Evolutionary conservation across 53 echinoderm and acorn worm species (phyloP), one percentile per base, ranked within the genome.

Genomic region (Zoroaster sp.): DNA sequence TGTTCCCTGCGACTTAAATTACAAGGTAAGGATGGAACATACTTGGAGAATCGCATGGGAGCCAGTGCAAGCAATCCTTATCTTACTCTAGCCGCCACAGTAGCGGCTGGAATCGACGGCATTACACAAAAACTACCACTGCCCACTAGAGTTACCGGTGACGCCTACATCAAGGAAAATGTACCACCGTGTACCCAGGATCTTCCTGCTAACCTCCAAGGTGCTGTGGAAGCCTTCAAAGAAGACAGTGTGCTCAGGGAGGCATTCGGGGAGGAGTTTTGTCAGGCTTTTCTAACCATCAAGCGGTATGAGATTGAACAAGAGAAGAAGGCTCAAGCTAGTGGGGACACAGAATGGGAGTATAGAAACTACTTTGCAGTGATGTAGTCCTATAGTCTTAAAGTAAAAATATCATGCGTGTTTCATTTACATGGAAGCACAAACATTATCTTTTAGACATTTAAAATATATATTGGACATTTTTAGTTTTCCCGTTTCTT

Each of bases 11-110:
- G 90, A 11, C 78, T 93, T 32, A 90, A 90, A 78, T 41, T 78
- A n/a, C 40, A 90, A 34, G 95, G 93, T 3, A 93, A 90, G 20
- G 75, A 34, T 17, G 94, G 95, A 25, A 95, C 93, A 2, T 93
- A 93, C 69, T 40, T 95, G 41, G 95, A 95, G 72, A 90, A 95
- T 66, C 78, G 95, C 17, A 90, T 95, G 80, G 95, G 93, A 43
- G 95, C 92, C 8, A 87, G 87, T 14, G 95, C 53, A 11, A 87
- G 92, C 73, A 95, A 95, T 88, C 95, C 95, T 8, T 95, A 95
- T 40, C 86, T 95, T 20, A 73, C 51, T 11, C 67, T 93, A 9
- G 93, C 93, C 3, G 93, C 93, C 35, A 87, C 80, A 7, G 79
- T 93, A 36, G 93, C 93, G 2, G 93, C 93, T 38, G 93, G 93